Evolutionary conservation across 1,140 invertebrate species (phyloP).

Genomic region (Luehdorfia chinensis): DNA sequence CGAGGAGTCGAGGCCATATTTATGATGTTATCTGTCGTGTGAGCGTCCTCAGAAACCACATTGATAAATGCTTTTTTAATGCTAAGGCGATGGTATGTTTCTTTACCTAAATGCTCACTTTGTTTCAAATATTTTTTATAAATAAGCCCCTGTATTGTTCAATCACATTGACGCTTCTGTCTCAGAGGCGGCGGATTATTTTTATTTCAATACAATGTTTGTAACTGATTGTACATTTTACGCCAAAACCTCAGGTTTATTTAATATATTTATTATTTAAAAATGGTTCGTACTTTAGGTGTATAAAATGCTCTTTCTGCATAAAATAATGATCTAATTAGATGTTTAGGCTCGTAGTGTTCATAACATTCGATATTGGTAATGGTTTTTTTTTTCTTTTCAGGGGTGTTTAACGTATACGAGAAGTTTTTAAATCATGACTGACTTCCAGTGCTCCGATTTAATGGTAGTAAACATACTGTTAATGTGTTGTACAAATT

Average conservation of each 20-base stretch:
- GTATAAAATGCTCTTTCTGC: slow-evolving; percentile 21
- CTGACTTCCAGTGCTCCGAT: slow-evolving; percentile 54
- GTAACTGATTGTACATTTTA: slow-evolving; percentile 17
- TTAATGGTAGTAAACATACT: slow-evolving; percentile 56
- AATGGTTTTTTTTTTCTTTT: slow-evolving; percentile 48
- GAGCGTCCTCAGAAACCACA: slow-evolving; percentile 72
- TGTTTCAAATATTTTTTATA: slow-evolving; percentile 27
- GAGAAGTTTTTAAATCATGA: slow-evolving; percentile 31
- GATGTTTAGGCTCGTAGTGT: slow-evolving; percentile 15
- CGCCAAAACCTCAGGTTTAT: slow-evolving; percentile 4
- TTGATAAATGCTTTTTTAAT: slow-evolving; percentile 68
- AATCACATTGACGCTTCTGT: slow-evolving; percentile 63
- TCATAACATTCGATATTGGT: slow-evolving; percentile 14
- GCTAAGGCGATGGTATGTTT: slow-evolving; percentile 70
- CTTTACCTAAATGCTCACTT: slow-evolving; percentile 33
- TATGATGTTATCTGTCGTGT: slow-evolving; percentile 77
- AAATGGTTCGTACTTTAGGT: slow-evolving; percentile 11
- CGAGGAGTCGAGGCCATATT: slow-evolving; percentile 77
- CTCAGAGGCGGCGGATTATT: slow-evolving; percentile 63
- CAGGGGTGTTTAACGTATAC: slow-evolving; percentile 52
- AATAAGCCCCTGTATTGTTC: slow-evolving; percentile 57
- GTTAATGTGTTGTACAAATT: slow-evolving; percentile 57
- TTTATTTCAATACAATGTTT: slow-evolving; percentile 36
- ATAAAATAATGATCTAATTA: too few species aligned
- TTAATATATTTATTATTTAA: not conserved